Evolutionary conservation across 2,113 vertebrate genomes (phyloP), one percentile per base, ranked within the genome.

Genomic region (Hippocampus barbouri): DNA sequence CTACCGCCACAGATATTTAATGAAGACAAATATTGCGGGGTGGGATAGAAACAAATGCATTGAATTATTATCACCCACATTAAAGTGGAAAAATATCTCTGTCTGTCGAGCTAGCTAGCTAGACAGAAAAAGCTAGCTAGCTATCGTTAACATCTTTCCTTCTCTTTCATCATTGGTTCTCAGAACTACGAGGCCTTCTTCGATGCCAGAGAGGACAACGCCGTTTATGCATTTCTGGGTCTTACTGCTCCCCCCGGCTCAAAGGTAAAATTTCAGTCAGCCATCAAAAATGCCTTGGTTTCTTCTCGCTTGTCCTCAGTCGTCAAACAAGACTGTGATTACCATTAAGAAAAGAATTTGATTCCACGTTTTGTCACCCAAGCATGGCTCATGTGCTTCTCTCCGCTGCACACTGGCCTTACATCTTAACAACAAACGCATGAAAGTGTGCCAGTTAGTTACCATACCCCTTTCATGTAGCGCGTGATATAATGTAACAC

Each of bases 1-100:
- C 89, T 99, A 47, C 97, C 97, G 0, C 97, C 97, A 12, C 96
- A 98, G 90, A 96, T 99, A 90, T 99, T 99, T 86, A 98, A 94
- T 8, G 95, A 96, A 71, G 87, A 89, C 86, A 92, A 89, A 73
- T 99, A 99, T 79, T 97, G 96, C 1, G 97, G 97, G 94, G 97
- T 99, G 83, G 94, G 93, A 54, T 41, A 40, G n/a, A 62, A 59
- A 63, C 41, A 71, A 20, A 49, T 64, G 57, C 21, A 61, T 0
- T 15, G n/a, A 62, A 65, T 53, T 41, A 16, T 43, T n/a, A 14
- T 5, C 40, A 66, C 12, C 34, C 34, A 38, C 34, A 1, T 38
- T 38, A 5, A 6, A 38, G 34, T 38, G 34, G 34, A 38, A 0
- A 6, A 38, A 38, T 38, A 38, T 20, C 20, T 54, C 7, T 18